Base-by-base conservation (phyloP, 1,140 invertebrate genomes). In the Drosophila kanapiae region DNA sequence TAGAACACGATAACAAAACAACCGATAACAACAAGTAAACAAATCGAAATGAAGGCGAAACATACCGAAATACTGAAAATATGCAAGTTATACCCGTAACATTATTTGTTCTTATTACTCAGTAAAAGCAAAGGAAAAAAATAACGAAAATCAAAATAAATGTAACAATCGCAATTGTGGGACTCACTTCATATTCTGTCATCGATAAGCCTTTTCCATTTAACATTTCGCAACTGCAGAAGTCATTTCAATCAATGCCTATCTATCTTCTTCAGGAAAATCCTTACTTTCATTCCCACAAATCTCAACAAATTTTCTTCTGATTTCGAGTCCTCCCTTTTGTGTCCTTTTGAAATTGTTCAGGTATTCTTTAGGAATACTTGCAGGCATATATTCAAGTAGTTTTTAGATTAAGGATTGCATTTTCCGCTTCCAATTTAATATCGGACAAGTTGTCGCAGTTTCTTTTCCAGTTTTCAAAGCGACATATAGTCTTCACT, bases 51-150 rank as follows among this genome's bases (percentile, higher is more conserved):
- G 10, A 47, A 51, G 14, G 1, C 11, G 29, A 33, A 54, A 27
- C 3, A 23, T 35, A 42, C 31, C 31, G 31, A 6, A 31, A 31
- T 7, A 31, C 7, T 23, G 9, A 23, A 64, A 48, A 71, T 49
- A 71, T 23, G 45, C 33, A 59, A 71, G 68, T 57, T 71, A 71
- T 71, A 69, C 64, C 68, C 64, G 4, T 42, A 48, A 70, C 37
- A 45, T 23, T 45, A 70, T 54, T 67, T 54, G 37, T 53, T 54
- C 61, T 37, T 18, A 69, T 53, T 31, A 54, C 40, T 63, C 40
- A 37, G 23, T 8, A 18, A 49, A 61, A 60, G 10, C 4, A 11
- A 48, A 61, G n/a, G 6, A n/a, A 29, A 23, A 48, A 51, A 29
- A 33, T 7, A 69, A 33, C 7, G 31, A 35, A 59, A 72, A 72